Conservation (phyloP, 2,888 invertebrate species). For the Trichopria drosophilae region DNA sequence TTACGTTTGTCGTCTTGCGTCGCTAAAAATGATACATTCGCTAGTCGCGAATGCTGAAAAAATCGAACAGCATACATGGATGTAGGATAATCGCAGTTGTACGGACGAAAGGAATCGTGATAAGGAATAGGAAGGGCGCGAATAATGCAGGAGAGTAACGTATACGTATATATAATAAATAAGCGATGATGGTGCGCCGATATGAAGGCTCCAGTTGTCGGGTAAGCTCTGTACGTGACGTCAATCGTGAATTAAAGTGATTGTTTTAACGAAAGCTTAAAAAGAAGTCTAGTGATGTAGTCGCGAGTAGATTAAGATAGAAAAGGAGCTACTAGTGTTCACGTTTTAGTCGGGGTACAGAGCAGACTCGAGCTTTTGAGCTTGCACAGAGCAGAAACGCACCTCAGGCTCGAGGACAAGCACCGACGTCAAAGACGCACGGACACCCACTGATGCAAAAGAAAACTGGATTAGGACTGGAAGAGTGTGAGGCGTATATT, state of each 20-base stretch:
- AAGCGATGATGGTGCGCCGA: constrained; percentile 55
- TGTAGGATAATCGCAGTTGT: constrained; percentile 19
- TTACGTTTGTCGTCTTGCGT: constrained; percentile 42
- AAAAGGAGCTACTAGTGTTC: constrained; percentile 28
- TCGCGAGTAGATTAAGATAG: constrained; percentile 20
- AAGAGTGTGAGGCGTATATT: not conserved
- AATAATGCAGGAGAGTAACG: constrained; percentile 32
- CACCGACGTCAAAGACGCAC: constrained; percentile 50
- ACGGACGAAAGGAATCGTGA: constrained; percentile 26
- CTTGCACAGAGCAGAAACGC: constrained; percentile 50
- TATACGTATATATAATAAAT: constrained; percentile 53
- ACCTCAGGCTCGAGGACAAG: constrained; percentile 59
- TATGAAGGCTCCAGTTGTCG: constrained; percentile 49
- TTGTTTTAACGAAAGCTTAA: constrained; percentile 34
- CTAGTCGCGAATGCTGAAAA: constrained; percentile 31
- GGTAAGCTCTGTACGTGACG: constrained; percentile 56
- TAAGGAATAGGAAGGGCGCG: constrained; percentile 11
- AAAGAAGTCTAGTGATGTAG: constrained; percentile 19
- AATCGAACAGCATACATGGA: constrained; percentile 29
- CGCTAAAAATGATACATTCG: too few species aligned
- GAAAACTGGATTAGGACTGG: constrained; percentile 34
- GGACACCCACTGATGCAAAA: constrained; percentile 44
- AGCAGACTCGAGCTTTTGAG: constrained; percentile 46
- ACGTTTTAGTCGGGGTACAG: constrained; percentile 54
- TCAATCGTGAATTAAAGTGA: constrained; percentile 39